These are phyloP conservation scores for Seriola dumerili DNA, from an alignment of 2,113 vertebrate species.

Conservation along the genomic window DNA sequence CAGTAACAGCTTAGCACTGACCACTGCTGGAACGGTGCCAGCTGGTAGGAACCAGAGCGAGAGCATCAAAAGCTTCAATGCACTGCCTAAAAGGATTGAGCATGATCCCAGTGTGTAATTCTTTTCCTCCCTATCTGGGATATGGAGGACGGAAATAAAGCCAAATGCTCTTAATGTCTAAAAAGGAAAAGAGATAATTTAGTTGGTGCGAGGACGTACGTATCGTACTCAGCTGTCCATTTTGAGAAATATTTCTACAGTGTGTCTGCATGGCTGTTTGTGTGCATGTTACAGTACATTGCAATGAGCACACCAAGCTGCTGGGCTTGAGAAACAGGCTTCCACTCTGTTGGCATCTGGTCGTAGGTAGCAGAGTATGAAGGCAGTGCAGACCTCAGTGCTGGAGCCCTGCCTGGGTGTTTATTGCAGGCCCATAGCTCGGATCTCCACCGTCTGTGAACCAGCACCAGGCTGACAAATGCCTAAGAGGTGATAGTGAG, in stretches of 20 bases:
- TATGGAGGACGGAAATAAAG: constrained; percentile 4
- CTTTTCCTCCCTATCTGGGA: constrained; percentile 6
- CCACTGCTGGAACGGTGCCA: constrained; percentile 46
- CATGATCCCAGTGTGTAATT: constrained; percentile 16
- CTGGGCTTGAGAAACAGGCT: constrained; percentile 19
- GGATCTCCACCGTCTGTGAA: constrained; percentile 53
- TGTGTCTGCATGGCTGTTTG: neutral
- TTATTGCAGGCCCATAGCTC: constrained; percentile 47
- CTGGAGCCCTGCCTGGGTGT: constrained; percentile 45
- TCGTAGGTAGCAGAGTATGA: constrained; percentile 22
- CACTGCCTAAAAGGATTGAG: constrained; percentile 15
- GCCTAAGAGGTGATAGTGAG: constrained; percentile 60
- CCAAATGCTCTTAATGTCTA: constrained; percentile 3
- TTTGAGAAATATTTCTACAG: neutral
- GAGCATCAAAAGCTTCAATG: constrained; percentile 13
- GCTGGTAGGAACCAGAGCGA: constrained; percentile 8
- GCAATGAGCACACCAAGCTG: neutral
- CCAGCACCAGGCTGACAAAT: constrained; percentile 65
- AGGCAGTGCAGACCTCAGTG: constrained; percentile 6
- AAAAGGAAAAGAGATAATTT: neutral
- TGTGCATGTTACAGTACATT: neutral
- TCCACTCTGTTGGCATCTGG: constrained; percentile 28
- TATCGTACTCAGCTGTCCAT: constrained; percentile 10
- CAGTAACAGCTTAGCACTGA: constrained; percentile 45
- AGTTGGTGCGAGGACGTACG: neutral